Evolutionary conservation across 1,140 invertebrate genomes (phyloP).

Genomic region (Acromyrmex echinatior): DNA sequence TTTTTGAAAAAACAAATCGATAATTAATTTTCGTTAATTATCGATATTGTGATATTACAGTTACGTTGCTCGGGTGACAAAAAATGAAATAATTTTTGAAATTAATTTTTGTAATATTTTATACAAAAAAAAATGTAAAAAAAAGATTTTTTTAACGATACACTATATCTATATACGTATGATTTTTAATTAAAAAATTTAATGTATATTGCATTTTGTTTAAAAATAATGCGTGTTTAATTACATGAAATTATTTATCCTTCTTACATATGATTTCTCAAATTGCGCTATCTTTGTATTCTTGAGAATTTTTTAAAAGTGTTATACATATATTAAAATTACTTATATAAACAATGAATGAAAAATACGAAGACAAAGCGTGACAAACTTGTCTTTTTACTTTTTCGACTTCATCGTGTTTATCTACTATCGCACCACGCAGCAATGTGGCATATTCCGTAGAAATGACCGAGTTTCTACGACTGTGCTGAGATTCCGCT

Average conservation of each 20-base stretch:
- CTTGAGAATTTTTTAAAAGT: background rate
- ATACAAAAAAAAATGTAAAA: background rate
- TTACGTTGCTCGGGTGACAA: background rate
- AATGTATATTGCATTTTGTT: background rate
- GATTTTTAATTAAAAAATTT: background rate
- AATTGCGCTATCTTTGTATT: background rate
- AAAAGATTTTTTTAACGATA: background rate
- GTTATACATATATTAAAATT: background rate
- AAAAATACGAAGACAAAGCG: background rate
- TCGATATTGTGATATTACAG: background rate
- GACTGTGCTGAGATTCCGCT: conserved; percentile 22
- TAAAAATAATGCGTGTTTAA: background rate
- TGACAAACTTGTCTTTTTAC: background rate
- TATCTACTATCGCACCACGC: background rate
- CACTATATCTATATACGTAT: background rate
- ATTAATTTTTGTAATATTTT: background rate
- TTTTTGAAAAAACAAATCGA: background rate
- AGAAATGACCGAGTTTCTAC: conserved; percentile 55
- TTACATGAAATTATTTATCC: background rate
- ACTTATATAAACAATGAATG: no score
- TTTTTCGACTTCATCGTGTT: conserved; percentile 19
- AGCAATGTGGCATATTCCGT: conserved; percentile 19
- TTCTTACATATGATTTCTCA: background rate
- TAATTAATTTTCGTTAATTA: conserved; percentile 6
- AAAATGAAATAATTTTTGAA: conserved; percentile 5